Conservation (phyloP, 2,797 vertebrate genomes). For the Pteronotus mesoamericanus region DNA sequence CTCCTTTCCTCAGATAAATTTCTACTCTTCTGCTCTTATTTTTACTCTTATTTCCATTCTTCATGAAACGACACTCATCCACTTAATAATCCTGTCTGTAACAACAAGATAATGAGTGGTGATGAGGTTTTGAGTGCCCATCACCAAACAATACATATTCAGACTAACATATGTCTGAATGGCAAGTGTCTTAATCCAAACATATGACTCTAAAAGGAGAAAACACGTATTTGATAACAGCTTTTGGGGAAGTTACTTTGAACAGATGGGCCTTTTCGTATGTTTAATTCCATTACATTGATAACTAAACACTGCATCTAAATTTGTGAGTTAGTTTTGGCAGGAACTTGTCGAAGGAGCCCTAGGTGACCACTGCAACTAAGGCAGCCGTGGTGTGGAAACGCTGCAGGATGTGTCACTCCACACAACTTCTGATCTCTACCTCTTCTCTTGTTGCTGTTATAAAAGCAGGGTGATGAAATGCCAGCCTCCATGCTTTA, state of each 20-base stretch:
- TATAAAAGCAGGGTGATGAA: neutral
- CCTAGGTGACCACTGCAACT: neutral
- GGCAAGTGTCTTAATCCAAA: neutral
- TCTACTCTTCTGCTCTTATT: neutral
- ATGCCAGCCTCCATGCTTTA: neutral
- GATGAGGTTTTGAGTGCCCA: neutral
- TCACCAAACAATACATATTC: neutral
- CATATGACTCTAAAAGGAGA: neutral
- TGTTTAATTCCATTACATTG: neutral
- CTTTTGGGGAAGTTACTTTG: neutral
- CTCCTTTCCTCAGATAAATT: neutral
- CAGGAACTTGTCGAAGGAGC: neutral
- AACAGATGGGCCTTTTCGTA: neutral
- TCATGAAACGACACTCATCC: neutral
- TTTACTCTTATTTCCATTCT: too few relatives aligned
- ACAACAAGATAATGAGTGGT: neutral
- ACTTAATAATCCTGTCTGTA: neutral
- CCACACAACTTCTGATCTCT: too few relatives aligned
- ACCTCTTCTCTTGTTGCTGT: neutral
- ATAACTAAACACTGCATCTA: conserved; percentile 33
- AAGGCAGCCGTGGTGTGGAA: neutral
- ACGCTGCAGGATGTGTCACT: neutral
- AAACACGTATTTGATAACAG: neutral
- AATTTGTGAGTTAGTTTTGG: neutral
- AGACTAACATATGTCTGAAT: neutral